Percentiles rank a stretch among this genome's conserved stretches.
Conservation (phyloP, 1,140 invertebrate species). For the Lysiphlebus fabarum region DNA sequence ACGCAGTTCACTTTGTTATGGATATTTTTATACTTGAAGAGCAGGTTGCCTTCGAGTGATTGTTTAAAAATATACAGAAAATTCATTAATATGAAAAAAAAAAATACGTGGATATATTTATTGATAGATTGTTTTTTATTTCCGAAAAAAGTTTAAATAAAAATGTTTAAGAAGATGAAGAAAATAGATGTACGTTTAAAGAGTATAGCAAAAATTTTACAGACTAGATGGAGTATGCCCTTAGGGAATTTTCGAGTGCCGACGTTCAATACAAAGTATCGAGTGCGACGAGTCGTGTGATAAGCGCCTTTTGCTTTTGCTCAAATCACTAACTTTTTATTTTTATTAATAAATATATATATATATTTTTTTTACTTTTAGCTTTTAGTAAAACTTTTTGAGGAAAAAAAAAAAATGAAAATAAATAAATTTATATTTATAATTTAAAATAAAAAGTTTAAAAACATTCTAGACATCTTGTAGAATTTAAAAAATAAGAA, state of each 20-base stretch:
- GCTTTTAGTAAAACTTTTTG: too few relatives aligned
- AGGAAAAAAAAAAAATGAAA: too few relatives aligned
- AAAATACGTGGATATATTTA: too few relatives aligned
- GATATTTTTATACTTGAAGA: too few relatives aligned
- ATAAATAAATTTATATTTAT: too few relatives aligned
- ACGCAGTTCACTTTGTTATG: conserved; percentile 8
- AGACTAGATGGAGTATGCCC: conserved; percentile 15
- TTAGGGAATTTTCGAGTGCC: conserved; percentile 16
- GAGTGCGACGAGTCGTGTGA: conserved; percentile 20
- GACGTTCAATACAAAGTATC: conserved; percentile 22
- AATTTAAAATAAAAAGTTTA: too few relatives aligned
- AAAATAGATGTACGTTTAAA: conserved; percentile 16
- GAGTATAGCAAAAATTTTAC: conserved; percentile 13
- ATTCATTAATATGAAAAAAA: neutral
- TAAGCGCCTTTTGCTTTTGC: conserved; percentile 13
- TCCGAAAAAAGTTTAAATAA: neutral
- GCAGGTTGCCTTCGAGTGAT: too few relatives aligned
- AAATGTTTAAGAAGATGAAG: neutral
- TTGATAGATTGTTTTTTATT: neutral
- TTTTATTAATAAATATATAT: neutral
- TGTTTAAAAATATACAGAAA: neutral
- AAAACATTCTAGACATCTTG: too few relatives aligned
- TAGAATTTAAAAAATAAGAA: too few relatives aligned
- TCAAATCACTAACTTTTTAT: conserved; percentile 14
- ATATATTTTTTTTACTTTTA: neutral